These are phyloP conservation scores for Atherix ibis DNA, from an alignment of 2,888 invertebrate genomes.

Conservation along the genomic window DNA sequence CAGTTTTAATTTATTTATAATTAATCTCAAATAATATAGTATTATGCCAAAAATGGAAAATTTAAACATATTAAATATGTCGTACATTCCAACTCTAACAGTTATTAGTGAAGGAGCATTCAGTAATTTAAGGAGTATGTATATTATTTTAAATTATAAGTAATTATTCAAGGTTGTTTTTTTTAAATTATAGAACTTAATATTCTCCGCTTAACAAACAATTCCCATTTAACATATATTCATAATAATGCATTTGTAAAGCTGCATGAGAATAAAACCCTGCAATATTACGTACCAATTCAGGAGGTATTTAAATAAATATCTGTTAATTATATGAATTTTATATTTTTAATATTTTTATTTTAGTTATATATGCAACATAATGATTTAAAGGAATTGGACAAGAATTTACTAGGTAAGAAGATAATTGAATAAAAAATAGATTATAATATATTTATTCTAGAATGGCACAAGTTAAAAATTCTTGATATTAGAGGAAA, in stretches of 20 bases:
- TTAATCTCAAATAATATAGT: too few species aligned
- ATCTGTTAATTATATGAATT: background rate
- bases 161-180: background rate
- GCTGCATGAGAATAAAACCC: too few species aligned
- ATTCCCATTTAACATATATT: too few species aligned
- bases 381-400: slow-evolving; percentile 38
- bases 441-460: slow-evolving; percentile 31
- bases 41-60: slow-evolving; percentile 37
- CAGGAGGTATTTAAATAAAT: too few species aligned
- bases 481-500: slow-evolving; percentile 57
- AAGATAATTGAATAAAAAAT: background rate
- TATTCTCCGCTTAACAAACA: too few species aligned
- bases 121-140: slow-evolving; percentile 36
- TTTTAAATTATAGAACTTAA: slow-evolving; percentile 2
- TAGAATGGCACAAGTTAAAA: slow-evolving; percentile 49
- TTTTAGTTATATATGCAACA: slow-evolving; percentile 52
- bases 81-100: slow-evolving; percentile 37
- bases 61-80: slow-evolving; percentile 55
- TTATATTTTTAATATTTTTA: background rate
- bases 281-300: too few species aligned
- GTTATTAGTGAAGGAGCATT: slow-evolving; percentile 40
- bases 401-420: slow-evolving; percentile 43
- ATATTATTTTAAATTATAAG: background rate
- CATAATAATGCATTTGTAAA: too few species aligned
- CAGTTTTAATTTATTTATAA: too few species aligned